phyloP scores from a whole-genome alignment of 1,140 invertebrate species.

The Branchinecta lynchi region DNA sequence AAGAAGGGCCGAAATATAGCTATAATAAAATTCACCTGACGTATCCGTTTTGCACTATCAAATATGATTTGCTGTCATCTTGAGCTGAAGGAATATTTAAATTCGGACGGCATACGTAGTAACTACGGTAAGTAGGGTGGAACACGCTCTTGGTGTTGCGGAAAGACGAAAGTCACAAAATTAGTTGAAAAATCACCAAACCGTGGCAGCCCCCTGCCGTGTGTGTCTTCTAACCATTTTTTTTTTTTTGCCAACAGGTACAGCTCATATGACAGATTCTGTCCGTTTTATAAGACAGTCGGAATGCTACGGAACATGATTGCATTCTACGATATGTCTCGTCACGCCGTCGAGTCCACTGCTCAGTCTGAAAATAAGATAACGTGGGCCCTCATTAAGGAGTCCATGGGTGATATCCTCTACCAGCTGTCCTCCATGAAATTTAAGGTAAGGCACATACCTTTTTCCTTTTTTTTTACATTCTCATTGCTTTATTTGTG shows the following conservation, averaged over 20 bases:
- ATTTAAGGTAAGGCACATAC: conserved; percentile 62
- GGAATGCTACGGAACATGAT: conserved; percentile 99
- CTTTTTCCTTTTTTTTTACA: conserved; percentile 1
- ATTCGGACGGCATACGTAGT: too few relatives aligned
- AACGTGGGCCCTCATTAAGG: conserved; percentile 93
- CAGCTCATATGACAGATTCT: conserved; percentile 91
- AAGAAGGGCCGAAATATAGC: too few relatives aligned
- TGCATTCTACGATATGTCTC: conserved; percentile 92
- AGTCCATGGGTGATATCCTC: conserved; percentile 87
- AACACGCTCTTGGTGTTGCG: background rate
- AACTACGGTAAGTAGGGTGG: too few relatives aligned
- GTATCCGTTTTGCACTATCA: too few relatives aligned
- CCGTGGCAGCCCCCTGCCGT: too few relatives aligned
- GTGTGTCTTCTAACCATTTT: background rate
- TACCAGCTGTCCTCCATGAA: conserved; percentile 99
- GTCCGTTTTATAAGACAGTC: conserved; percentile 99
- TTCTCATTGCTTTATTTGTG: too few relatives aligned
- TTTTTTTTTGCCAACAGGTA: conserved; percentile 46
- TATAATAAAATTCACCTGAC: too few relatives aligned
- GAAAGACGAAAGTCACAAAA: background rate
- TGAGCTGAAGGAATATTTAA: too few relatives aligned
- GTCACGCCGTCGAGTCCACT: conserved; percentile 92
- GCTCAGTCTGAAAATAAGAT: conserved; percentile 98
- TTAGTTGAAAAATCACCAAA: too few relatives aligned
- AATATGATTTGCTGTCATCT: too few relatives aligned